Conservation (phyloP, 2,113 vertebrate species). For the Laterallus jamaicensis region DNA sequence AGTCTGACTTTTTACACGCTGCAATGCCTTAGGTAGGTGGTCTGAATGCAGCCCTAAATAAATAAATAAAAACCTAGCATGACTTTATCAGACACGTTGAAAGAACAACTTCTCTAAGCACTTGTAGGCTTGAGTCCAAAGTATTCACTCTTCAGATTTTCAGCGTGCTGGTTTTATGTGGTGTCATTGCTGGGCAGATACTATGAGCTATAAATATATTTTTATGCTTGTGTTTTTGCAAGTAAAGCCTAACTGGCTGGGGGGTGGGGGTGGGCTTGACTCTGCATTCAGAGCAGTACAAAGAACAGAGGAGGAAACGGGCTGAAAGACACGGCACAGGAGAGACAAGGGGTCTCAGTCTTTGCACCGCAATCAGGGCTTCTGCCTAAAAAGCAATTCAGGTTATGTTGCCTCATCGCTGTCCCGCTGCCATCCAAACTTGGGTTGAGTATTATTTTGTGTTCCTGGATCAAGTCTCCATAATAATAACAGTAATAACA, state of each 20-base stretch:
- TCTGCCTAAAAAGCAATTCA: not conserved
- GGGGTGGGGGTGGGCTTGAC: not conserved
- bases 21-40: slow-evolving; percentile 47
- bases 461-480: not conserved
- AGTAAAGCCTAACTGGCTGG: slow-evolving; percentile 18
- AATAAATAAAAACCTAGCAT: slow-evolving; percentile 47
- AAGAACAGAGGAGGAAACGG: slow-evolving; percentile 21
- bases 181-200: slow-evolving; percentile 57
- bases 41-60: slow-evolving; percentile 46
- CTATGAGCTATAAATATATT: slow-evolving; percentile 23
- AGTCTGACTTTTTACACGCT: not conserved
- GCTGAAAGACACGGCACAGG: not conserved
- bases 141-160: slow-evolving; percentile 33
- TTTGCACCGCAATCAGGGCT: not conserved
- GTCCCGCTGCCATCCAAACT: slow-evolving; percentile 26
- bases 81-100: slow-evolving; percentile 56
- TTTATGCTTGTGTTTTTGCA: slow-evolving; percentile 56
- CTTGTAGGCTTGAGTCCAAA: slow-evolving; percentile 43
- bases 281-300: not conserved
- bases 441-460: not conserved
- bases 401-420: not conserved
- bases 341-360: slow-evolving; percentile 9
- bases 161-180: slow-evolving; percentile 56
- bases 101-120: slow-evolving; percentile 44
- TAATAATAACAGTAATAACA: not conserved